Evolutionary conservation across 2,113 vertebrate species (phyloP).

Genomic region (Hydrolagus affinis): DNA sequence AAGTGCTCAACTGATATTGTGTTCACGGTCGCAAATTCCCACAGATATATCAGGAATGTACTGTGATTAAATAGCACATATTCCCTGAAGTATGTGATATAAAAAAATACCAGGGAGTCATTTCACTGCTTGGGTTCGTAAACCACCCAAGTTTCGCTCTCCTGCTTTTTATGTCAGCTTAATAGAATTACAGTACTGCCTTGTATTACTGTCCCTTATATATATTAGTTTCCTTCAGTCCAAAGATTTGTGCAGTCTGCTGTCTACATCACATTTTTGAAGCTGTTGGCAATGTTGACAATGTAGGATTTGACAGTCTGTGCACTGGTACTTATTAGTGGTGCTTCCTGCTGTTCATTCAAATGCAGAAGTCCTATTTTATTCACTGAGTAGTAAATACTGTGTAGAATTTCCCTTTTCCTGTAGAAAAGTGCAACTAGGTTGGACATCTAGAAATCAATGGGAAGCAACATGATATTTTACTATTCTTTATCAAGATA

Average conservation of each 20-base stretch:
- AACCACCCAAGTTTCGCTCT: neutral
- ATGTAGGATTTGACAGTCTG: slow-evolving; percentile 15
- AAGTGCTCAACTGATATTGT: no score
- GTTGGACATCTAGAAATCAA: no score
- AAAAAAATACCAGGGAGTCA: no score
- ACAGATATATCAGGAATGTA: no score
- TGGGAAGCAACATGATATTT: no score
- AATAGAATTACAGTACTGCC: neutral
- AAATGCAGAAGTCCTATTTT: neutral
- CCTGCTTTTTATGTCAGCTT: neutral
- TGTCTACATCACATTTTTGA: neutral
- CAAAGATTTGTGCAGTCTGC: neutral
- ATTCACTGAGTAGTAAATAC: no score
- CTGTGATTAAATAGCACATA: no score
- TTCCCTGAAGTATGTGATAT: no score
- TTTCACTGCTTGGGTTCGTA: neutral
- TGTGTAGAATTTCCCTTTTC: no score
- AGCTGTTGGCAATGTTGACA: neutral
- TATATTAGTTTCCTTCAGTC: neutral
- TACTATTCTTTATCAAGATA: no score
- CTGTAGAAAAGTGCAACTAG: no score
- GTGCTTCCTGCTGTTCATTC: neutral
- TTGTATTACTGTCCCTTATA: neutral
- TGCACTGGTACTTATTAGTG: neutral
- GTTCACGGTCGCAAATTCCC: no score